phyloP scores from a whole-genome alignment of 2,113 vertebrate species.

The Rhinogobius similis region DNA sequence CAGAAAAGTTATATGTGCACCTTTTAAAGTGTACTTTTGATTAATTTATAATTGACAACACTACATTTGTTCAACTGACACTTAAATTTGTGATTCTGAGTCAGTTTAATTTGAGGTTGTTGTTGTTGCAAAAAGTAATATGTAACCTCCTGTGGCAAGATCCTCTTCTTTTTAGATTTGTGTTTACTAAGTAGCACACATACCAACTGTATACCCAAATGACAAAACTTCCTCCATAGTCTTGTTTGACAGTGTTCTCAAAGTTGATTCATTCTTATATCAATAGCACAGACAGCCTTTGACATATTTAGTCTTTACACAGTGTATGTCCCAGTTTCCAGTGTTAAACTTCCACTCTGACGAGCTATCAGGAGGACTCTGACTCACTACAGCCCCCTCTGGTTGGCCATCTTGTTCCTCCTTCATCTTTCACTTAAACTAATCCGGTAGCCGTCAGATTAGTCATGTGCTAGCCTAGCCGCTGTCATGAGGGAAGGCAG shows the following conservation, averaged over 20 bases:
- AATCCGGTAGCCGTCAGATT: slow-evolving; percentile 57
- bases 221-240: background rate
- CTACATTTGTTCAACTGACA: too few relatives aligned
- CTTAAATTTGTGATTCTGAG: too few relatives aligned
- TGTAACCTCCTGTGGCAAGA: too few relatives aligned
- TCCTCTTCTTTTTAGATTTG: too few relatives aligned
- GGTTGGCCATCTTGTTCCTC: background rate
- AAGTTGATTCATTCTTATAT: background rate
- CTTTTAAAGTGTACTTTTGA: too few relatives aligned
- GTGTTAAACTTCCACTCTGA: slow-evolving; percentile 41
- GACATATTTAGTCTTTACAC: slow-evolving; percentile 13
- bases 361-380: slow-evolving; percentile 41
- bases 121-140: too few relatives aligned
- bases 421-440: slow-evolving; percentile 41
- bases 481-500: slow-evolving; percentile 19
- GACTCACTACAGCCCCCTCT: slow-evolving; percentile 36
- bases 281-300: slow-evolving; percentile 5
- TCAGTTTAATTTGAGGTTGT: too few relatives aligned
- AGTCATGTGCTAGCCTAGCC: slow-evolving; percentile 40
- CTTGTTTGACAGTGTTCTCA: background rate
- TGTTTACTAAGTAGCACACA: background rate
- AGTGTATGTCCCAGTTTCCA: slow-evolving; percentile 42
- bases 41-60: too few relatives aligned
- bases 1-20: too few relatives aligned
- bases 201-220: background rate